phyloP scores from a whole-genome alignment of 2,888 invertebrate species.

The Cephus sareptanus region DNA sequence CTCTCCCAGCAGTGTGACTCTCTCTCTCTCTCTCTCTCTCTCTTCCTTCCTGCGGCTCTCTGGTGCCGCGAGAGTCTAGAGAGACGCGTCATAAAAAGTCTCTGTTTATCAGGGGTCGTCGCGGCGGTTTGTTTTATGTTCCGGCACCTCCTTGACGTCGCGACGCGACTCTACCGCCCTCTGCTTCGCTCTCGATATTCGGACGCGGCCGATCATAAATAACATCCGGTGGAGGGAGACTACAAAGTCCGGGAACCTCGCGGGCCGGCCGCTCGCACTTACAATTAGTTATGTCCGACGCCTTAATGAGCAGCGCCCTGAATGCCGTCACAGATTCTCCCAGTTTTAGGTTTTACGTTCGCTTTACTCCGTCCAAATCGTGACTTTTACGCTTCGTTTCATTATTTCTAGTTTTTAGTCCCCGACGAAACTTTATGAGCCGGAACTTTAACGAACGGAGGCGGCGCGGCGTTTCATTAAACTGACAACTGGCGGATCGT shows the following conservation, averaged over 20 bases:
- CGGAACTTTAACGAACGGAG: conserved; percentile 44
- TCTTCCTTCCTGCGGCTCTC: conserved; percentile 9
- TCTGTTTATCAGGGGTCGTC: conserved; percentile 33
- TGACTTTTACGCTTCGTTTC: conserved; percentile 45
- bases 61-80: conserved; percentile 16
- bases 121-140: conserved; percentile 23
- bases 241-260: not conserved
- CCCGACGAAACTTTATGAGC: conserved; percentile 38
- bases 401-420: conserved; percentile 42
- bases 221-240: not conserved
- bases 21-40: too few species aligned
- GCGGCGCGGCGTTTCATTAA: not conserved
- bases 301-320: conserved; percentile 32
- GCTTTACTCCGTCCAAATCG: conserved; percentile 13
- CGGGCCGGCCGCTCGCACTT: not conserved
- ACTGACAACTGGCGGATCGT: not conserved
- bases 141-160: not conserved
- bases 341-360: conserved; percentile 26
- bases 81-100: conserved; percentile 24
- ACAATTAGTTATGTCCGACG: not conserved
- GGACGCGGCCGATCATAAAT: not conserved
- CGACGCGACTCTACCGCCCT: too few species aligned
- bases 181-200: not conserved
- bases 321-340: conserved; percentile 33
- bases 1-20: conserved; percentile 1